These are phyloP conservation scores for Monomorium pharaonis DNA, from an alignment of 1,140 invertebrate species.

Conservation along the genomic window DNA sequence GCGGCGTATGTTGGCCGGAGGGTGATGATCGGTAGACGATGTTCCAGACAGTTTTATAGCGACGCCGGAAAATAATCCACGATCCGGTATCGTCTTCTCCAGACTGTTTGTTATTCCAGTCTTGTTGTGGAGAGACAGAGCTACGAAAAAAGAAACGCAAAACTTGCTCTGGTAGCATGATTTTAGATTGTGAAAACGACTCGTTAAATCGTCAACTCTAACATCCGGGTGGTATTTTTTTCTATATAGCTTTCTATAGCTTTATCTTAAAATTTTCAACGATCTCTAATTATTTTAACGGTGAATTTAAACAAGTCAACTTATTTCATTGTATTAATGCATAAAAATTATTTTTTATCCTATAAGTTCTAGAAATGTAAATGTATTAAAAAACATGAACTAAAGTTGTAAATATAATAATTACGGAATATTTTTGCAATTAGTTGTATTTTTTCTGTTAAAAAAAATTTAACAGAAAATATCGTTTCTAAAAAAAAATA, in stretches of 20 bases:
- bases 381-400: not conserved
- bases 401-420: not conserved
- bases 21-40: conserved; percentile 67
- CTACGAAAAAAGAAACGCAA: conserved; percentile 62
- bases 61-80: conserved; percentile 70
- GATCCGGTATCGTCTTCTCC: conserved; percentile 40
- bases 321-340: not conserved
- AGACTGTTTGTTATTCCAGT: conserved; percentile 71
- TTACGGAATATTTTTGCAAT: not conserved
- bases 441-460: not conserved
- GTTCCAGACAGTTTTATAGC: conserved; percentile 71
- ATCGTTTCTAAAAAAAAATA: not conserved
- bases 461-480: not conserved
- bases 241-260: not conserved
- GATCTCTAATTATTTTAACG: not conserved
- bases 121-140: conserved; percentile 53
- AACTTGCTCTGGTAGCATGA: conserved; percentile 32
- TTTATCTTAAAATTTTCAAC: conserved; percentile 1
- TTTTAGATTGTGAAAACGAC: conserved; percentile 61
- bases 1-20: conserved; percentile 15
- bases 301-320: not conserved
- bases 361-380: not conserved
- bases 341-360: not conserved
- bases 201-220: conserved; percentile 42
- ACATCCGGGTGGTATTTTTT: conserved; percentile 3